These are phyloP conservation scores for Sebastolobus alascanus DNA, from an alignment of 2,797 vertebrate genomes.

Conservation along the genomic window DNA sequence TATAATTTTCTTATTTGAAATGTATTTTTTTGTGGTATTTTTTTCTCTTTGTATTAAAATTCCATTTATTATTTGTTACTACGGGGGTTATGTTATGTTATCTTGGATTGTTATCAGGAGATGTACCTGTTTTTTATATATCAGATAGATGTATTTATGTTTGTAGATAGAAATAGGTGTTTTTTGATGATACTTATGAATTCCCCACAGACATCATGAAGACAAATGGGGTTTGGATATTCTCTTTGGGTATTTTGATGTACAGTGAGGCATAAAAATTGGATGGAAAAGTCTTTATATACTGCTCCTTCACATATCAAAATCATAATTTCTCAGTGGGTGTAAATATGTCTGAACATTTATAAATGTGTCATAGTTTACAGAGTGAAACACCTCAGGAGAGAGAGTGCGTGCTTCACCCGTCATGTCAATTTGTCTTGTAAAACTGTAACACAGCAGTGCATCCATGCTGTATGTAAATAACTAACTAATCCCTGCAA, in stretches of 20 bases:
- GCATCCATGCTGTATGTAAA: slow-evolving; percentile 27
- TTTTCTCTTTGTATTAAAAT: background rate
- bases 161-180: too few species aligned
- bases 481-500: slow-evolving; percentile 32
- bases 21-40: background rate
- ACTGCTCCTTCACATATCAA: background rate
- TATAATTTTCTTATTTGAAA: background rate
- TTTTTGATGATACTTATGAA: background rate
- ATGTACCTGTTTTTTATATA: background rate
- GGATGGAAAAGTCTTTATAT: background rate
- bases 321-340: background rate
- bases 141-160: background rate
- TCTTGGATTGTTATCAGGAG: too few species aligned
- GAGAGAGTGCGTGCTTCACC: background rate
- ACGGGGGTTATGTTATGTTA: background rate
- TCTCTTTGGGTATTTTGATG: too few species aligned
- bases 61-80: background rate
- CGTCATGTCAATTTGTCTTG: slow-evolving; percentile 49
- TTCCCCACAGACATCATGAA: background rate
- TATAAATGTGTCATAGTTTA: background rate
- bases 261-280: background rate
- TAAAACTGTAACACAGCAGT: slow-evolving; percentile 26
- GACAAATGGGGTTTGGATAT: background rate
- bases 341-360: background rate
- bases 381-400: background rate